Percentiles rank a stretch among this genome's conserved stretches.
Conservation (phyloP, 2,888 invertebrate genomes). For the Gastracanthus pulcherrimus region DNA sequence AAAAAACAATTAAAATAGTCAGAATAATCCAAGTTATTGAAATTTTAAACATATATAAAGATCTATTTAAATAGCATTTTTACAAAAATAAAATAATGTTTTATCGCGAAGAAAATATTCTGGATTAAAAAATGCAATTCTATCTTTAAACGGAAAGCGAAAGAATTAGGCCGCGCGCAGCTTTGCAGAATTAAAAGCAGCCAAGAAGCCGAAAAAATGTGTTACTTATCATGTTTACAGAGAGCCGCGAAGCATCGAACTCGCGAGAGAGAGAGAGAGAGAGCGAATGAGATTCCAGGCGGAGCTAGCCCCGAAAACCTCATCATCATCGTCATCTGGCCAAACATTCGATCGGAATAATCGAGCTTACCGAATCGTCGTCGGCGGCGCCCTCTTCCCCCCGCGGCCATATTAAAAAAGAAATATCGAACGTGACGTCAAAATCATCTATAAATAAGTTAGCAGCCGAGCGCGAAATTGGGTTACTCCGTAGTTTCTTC, state of each 20-base stretch:
- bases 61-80: no score
- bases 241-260: neutral
- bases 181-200: neutral
- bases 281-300: neutral
- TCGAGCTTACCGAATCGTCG: neutral
- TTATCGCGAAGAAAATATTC: no score
- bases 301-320: neutral
- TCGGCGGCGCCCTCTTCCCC: neutral
- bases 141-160: neutral
- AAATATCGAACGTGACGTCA: slow-evolving; percentile 34
- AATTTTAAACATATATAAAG: no score
- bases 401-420: neutral
- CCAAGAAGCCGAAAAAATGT: neutral
- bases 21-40: no score
- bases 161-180: neutral
- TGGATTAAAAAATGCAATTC: no score
- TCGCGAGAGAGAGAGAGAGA: neutral
- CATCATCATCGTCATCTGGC: neutral
- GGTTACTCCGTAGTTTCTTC: slow-evolving; percentile 47
- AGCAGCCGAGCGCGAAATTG: slow-evolving; percentile 30
- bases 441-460: slow-evolving; percentile 33
- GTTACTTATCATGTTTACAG: neutral
- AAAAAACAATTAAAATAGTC: no score
- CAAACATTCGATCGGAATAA: neutral
- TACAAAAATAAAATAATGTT: no score